Conservation (phyloP, 2,113 vertebrate species). For the Edolisoma coerulescens region DNA sequence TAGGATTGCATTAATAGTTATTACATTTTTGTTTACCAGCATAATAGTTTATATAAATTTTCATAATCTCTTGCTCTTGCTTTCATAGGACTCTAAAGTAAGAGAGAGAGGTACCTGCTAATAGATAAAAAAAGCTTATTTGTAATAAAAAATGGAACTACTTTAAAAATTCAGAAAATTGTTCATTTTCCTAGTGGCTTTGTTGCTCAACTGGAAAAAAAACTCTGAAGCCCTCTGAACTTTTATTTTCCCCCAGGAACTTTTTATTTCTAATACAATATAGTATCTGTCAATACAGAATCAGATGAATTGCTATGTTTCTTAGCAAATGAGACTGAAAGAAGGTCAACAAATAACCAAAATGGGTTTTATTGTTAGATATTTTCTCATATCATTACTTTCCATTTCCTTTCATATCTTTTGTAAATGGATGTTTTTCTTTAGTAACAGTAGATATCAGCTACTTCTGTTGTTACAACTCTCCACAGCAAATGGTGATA, state of each 20-base stretch:
- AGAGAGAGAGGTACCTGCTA: background rate
- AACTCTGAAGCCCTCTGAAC: background rate
- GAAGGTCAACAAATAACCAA: background rate
- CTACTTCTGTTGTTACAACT: background rate
- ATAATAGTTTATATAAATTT: background rate
- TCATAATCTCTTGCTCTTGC: background rate
- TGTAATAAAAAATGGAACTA: background rate
- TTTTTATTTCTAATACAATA: background rate
- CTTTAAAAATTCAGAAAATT: constrained; percentile 1
- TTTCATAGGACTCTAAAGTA: background rate
- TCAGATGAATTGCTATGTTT: background rate
- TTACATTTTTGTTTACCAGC: background rate
- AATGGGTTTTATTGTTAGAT: background rate
- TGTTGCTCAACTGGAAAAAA: background rate
- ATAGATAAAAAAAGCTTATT: background rate
- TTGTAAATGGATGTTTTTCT: background rate
- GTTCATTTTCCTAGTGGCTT: background rate
- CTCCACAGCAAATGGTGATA: background rate
- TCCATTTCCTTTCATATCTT: background rate
- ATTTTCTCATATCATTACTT: background rate
- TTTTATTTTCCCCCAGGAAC: background rate
- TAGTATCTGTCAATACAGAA: background rate
- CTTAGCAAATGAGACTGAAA: background rate
- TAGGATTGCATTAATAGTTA: background rate
- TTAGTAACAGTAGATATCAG: background rate